These are phyloP conservation scores for Oryzias celebensis DNA, from an alignment of 2,113 vertebrate species.

Conservation along the genomic window DNA sequence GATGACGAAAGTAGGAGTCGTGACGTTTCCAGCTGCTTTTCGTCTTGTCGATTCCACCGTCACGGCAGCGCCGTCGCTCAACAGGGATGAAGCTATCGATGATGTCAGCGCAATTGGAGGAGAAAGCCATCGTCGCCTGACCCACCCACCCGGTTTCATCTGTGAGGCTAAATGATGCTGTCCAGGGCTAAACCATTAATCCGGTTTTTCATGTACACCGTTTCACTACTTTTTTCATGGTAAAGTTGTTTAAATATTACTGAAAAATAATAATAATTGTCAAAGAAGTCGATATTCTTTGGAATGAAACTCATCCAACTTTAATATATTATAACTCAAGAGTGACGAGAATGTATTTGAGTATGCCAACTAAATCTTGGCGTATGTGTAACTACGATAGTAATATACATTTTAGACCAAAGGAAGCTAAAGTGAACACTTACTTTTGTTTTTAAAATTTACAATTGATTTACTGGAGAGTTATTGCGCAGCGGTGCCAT, in stretches of 20 bases:
- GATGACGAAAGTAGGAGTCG: conserved; percentile 17
- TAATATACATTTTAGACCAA: conserved; percentile 50
- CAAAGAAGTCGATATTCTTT: conserved; percentile 19
- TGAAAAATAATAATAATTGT: conserved; percentile 25
- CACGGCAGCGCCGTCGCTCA: conserved; percentile 3
- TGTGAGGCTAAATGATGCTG: conserved; percentile 44
- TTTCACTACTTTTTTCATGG: not conserved
- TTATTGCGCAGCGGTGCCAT: conserved; percentile 39
- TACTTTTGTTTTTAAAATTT: not conserved
- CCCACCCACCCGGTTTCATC: conserved; percentile 35
- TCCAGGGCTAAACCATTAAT: conserved; percentile 41
- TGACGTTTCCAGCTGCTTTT: conserved; percentile 15
- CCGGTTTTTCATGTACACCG: conserved; percentile 10
- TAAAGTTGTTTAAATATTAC: conserved; percentile 1
- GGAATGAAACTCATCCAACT: conserved; percentile 21
- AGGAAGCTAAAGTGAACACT: conserved; percentile 30
- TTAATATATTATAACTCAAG: conserved; percentile 4
- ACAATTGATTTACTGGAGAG: no score
- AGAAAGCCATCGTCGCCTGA: conserved; percentile 28
- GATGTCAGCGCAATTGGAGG: conserved; percentile 33
- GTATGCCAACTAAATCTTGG: conserved; percentile 8
- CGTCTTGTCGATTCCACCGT: conserved; percentile 7
- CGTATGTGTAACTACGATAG: conserved; percentile 15
- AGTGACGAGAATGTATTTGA: conserved; percentile 21
- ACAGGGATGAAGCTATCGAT: conserved; percentile 22